Base-by-base conservation (phyloP, 2,797 vertebrate species). In the Gobio occitaniae region DNA sequence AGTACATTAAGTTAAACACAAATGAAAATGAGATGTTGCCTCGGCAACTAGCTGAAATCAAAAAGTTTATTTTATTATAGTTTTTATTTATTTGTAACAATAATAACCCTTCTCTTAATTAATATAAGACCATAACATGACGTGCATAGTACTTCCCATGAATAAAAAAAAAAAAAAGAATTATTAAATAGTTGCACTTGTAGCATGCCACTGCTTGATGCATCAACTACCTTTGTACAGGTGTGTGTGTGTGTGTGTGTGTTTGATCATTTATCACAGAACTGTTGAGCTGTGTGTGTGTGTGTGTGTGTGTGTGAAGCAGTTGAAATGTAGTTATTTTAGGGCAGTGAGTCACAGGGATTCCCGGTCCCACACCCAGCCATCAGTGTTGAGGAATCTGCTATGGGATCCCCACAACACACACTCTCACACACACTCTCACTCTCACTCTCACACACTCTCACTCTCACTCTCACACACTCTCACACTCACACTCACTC, bases 341-440 rank as follows among this genome's bases (percentile, higher is more conserved):
- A 56, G 52, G 71, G 21, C 59, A 25, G 19, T 82, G 63, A 86
- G 38, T 86, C 79, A 82, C 29, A 77, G 71, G 84, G 79, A 47
- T 71, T 86, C 84, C 84, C 52, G 17, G 78, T 12, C 72, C 75
- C 72, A 74, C 84, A 86, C 83, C 74, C 72, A 77, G 36, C 72
- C 86, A 87, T 86, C 74, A 86, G 50, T 69, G 63, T 52, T 86
- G 71, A 69, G 61, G 54, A 48, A 78, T 84, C 44, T 84, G 76
- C 29, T 38, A 47, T 48, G 47, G 72, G 68, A 79, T 85, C 75
- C 84, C 84, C 79, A 69, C 6, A 17, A 61, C 2, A 61, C 54
- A 17, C 29, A 50, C 63, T 38, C 48, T 17, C 74, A 65, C 59
- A 25, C 69, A 52, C 10, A 25, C 25, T 1, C 25, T 25, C 25